phyloP scores from a whole-genome alignment of 2,888 invertebrate genomes.

The Caenorhabditis japonica region DNA sequence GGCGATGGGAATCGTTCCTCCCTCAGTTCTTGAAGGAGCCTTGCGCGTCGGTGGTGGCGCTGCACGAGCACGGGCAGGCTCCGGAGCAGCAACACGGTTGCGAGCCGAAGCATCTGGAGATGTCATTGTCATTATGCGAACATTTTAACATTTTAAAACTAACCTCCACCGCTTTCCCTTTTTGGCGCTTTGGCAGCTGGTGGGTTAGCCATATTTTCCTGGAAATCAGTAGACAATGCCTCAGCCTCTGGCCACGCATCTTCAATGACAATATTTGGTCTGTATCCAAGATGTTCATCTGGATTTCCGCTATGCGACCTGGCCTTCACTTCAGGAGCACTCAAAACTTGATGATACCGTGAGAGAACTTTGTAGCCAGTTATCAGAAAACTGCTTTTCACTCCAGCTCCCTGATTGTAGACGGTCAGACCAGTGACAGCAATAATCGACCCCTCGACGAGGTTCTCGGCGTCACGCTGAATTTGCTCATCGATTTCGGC shows the following conservation, averaged over 20 bases:
- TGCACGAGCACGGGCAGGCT: constrained; percentile 14
- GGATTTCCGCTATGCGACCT: constrained; percentile 39
- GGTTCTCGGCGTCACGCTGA: constrained; percentile 13
- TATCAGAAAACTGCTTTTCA: constrained; percentile 33
- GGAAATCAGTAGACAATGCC: not conserved
- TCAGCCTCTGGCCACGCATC: constrained; percentile 38
- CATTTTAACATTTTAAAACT: not conserved
- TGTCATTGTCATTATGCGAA: not conserved
- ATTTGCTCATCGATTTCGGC: constrained; percentile 21
- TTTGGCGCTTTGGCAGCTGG: constrained; percentile 45
- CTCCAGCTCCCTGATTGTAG: constrained; percentile 9
- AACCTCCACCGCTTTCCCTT: constrained; percentile 22
- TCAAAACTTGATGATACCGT: constrained; percentile 21
- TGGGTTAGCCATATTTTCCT: constrained; percentile 36
- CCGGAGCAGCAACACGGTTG: constrained; percentile 9
- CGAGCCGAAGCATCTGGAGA: constrained; percentile 2
- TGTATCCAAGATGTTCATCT: constrained; percentile 18
- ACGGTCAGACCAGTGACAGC: constrained; percentile 23
- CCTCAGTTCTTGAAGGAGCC: constrained; percentile 10
- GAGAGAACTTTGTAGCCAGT: constrained; percentile 52
- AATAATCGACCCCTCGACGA: constrained; percentile 40
- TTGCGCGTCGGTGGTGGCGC: constrained; percentile 44
- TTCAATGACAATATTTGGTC: constrained; percentile 25
- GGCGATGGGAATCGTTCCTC: constrained; percentile 51
- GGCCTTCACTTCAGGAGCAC: constrained; percentile 14